These are phyloP conservation scores for Coracias cyanogaster DNA, from an alignment of 2,797 vertebrate genomes.

Conservation along the genomic window DNA sequence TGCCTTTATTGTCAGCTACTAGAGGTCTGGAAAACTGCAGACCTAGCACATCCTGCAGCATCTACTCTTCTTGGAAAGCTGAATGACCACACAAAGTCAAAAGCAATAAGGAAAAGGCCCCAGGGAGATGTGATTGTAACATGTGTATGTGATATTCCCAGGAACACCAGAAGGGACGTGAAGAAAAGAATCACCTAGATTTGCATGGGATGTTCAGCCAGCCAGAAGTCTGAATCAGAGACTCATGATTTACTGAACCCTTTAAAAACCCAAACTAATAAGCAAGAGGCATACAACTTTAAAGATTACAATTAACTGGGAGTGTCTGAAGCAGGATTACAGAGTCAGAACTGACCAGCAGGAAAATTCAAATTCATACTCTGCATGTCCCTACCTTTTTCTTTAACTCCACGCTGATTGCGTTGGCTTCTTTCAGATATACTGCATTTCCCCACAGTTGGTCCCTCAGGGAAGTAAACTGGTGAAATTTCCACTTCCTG, in stretches of 20 bases:
- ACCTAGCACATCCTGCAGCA: neutral
- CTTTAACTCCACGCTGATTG: slow-evolving; percentile 97
- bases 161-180: neutral
- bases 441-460: slow-evolving; percentile 98
- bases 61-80: neutral
- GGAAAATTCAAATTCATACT: neutral
- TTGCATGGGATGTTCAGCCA: neutral
- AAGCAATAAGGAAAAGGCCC: neutral
- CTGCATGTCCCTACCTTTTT: slow-evolving; percentile 88
- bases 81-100: neutral
- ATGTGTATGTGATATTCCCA: neutral
- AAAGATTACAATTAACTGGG: neutral
- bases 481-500: slow-evolving; percentile 97
- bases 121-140: neutral
- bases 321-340: neutral
- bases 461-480: slow-evolving; percentile 96
- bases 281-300: neutral
- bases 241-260: neutral
- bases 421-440: slow-evolving; percentile 97
- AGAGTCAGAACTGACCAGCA: neutral
- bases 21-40: neutral
- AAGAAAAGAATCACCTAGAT: neutral
- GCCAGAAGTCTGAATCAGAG: neutral
- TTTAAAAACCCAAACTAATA: neutral
- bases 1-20: neutral